Conservation (phyloP, 2,113 vertebrate species). For the Phycodurus eques region DNA sequence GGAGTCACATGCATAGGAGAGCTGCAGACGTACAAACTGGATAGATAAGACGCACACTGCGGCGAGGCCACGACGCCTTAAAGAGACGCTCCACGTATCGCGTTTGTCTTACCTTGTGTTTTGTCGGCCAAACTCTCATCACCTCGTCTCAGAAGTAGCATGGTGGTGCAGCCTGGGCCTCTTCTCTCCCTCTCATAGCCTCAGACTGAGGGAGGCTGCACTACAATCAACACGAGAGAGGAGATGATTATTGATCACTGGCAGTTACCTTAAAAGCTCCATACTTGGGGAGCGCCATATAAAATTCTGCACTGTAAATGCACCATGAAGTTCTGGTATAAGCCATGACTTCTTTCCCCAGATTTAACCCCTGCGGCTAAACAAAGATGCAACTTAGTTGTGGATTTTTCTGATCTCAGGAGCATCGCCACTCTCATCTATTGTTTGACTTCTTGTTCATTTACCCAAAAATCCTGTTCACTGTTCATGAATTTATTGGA, state of each 20-base stretch:
- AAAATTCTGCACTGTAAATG: neutral
- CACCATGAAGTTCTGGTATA: no score
- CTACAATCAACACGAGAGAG: conserved; percentile 30
- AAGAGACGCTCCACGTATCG: conserved; percentile 1
- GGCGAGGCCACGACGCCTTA: conserved; percentile 25
- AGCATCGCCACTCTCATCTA: no score
- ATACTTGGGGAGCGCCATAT: neutral
- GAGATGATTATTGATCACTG: conserved; percentile 16
- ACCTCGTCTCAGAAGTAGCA: conserved; percentile 77
- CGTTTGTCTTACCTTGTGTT: conserved; percentile 69
- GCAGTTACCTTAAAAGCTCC: neutral
- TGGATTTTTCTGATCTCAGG: no score
- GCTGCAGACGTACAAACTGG: conserved; percentile 23
- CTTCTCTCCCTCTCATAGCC: conserved; percentile 79
- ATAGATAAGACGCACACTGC: conserved; percentile 1
- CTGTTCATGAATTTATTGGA: no score
- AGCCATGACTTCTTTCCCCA: no score
- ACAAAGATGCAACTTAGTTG: no score
- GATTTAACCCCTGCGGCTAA: no score
- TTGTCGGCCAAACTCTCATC: conserved; percentile 73
- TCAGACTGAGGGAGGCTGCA: conserved; percentile 70
- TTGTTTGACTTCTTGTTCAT: no score
- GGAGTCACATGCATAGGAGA: conserved; percentile 12
- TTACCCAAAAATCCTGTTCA: no score
- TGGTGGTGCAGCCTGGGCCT: conserved; percentile 74